phyloP scores from a whole-genome alignment of 2,113 vertebrate genomes.

The Narcine bancroftii region DNA sequence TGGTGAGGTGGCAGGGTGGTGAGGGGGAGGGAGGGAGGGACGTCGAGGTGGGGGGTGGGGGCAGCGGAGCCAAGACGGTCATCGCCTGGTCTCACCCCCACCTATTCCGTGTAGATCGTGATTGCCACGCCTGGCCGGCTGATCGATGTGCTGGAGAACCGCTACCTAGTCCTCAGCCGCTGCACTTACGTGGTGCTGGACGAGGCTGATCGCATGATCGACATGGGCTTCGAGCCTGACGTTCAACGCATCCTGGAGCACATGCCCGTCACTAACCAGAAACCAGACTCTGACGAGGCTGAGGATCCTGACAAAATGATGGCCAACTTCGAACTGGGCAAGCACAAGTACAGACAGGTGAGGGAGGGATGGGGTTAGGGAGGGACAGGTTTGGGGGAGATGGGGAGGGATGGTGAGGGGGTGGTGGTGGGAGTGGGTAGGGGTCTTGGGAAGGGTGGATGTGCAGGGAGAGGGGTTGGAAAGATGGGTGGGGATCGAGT shows the following conservation, averaged over 20 bases:
- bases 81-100: neutral
- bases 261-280: slow-evolving; percentile 96
- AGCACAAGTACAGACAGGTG: slow-evolving; percentile 96
- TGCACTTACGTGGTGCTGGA: slow-evolving; percentile 95
- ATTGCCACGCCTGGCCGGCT: slow-evolving; percentile 90
- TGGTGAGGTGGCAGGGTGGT: neutral
- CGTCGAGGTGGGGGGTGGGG: no score
- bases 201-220: slow-evolving; percentile 95
- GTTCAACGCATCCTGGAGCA: slow-evolving; percentile 96
- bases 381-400: no score
- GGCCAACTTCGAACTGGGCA: slow-evolving; percentile 91
- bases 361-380: neutral
- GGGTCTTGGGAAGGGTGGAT: neutral
- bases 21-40: no score
- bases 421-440: neutral
- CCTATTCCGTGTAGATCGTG: slow-evolving; percentile 69
- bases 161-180: slow-evolving; percentile 88
- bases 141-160: slow-evolving; percentile 92
- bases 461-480: neutral
- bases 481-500: neutral
- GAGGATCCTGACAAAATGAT: slow-evolving; percentile 96
- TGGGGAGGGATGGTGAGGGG: no score
- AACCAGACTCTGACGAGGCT: slow-evolving; percentile 89
- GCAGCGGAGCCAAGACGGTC: no score
- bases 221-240: slow-evolving; percentile 97